These are phyloP conservation scores for Aramus guarauna DNA, from an alignment of 2,113 vertebrate genomes.

Conservation along the genomic window DNA sequence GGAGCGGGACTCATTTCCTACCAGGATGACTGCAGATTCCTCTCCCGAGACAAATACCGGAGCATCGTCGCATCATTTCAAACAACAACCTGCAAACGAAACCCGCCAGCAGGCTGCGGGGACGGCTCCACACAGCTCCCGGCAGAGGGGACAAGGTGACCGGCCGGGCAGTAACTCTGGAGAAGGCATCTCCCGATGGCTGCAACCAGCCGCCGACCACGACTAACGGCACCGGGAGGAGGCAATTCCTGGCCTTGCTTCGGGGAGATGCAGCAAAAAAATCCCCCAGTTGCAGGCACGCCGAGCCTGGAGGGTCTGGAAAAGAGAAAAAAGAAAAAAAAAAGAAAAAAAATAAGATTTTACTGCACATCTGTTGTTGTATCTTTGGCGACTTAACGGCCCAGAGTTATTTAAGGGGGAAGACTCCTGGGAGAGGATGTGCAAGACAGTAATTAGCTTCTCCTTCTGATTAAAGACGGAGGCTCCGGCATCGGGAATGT, in stretches of 20 bases:
- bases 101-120: neutral
- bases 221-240: neutral
- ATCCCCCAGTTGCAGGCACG: neutral
- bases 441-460: slow-evolving; percentile 31
- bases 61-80: neutral
- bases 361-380: slow-evolving; percentile 31
- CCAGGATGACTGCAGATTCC: neutral
- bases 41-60: neutral
- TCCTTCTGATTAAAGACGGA: slow-evolving; percentile 17
- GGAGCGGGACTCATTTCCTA: neutral
- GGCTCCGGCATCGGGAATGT: neutral
- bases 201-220: neutral
- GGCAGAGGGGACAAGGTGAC: neutral
- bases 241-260: neutral
- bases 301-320: neutral
- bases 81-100: neutral
- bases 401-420: slow-evolving; percentile 43
- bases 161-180: neutral
- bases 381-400: neutral
- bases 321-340: neutral
- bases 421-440: slow-evolving; percentile 1
- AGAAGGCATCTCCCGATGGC: neutral
- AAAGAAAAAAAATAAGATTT: neutral
- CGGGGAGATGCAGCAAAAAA: neutral
- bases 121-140: neutral